Conservation (phyloP, 2,113 vertebrate species). For the Chloropsis cyanopogon region DNA sequence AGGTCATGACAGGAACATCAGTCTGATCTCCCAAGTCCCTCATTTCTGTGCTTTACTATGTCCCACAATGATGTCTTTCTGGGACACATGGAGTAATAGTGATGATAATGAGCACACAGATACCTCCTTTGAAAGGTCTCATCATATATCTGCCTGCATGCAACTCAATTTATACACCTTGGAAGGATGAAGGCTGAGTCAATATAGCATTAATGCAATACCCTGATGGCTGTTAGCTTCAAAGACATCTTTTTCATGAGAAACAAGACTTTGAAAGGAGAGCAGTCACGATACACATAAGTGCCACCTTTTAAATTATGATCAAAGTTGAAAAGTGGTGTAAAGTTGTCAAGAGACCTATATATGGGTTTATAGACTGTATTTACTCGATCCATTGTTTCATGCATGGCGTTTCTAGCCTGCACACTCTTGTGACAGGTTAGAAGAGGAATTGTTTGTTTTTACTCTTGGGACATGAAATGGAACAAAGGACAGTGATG, state of each 20-base stretch:
- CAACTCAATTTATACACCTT: conserved; percentile 28
- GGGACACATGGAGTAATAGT: neutral
- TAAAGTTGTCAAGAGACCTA: conserved; percentile 25
- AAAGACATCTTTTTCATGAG: conserved; percentile 30
- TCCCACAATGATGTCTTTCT: neutral
- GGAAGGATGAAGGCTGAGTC: conserved; percentile 43
- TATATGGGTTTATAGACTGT: conserved; percentile 19
- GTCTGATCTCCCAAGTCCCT: neutral
- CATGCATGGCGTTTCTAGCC: neutral
- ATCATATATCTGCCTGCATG: neutral
- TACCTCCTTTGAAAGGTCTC: conserved; percentile 26
- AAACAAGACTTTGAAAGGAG: conserved; percentile 38
- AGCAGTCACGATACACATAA: neutral
- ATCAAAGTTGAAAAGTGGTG: conserved; percentile 31
- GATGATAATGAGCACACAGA: neutral
- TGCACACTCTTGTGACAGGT: accelerated
- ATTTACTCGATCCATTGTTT: neutral
- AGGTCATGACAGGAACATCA: neutral
- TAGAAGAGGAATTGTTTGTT: neutral
- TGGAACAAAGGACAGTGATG: neutral
- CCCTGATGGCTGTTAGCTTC: conserved; percentile 39
- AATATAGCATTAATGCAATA: conserved; percentile 40
- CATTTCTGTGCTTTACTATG: neutral
- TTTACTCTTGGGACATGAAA: neutral
- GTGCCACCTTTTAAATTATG: conserved; percentile 39